A percentile compares a stretch with the other conserved stretches of the same genome.
phyloP scores from a whole-genome alignment of 2,797 vertebrate species.

The Rhincodon typus region DNA sequence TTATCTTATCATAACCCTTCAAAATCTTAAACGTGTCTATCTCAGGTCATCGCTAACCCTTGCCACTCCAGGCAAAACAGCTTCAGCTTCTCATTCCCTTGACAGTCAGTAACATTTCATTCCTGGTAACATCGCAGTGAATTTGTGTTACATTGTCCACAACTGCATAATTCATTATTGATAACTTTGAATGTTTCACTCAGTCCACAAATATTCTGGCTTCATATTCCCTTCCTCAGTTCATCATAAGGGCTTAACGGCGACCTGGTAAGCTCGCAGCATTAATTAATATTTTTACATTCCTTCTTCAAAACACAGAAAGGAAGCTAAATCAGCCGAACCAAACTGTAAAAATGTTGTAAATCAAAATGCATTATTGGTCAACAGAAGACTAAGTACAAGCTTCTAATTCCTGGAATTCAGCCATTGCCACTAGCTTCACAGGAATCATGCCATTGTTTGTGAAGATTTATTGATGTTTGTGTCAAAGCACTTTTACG shows the following conservation, averaged over 20 bases:
- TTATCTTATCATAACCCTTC: neutral
- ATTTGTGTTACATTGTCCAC: neutral
- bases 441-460: neutral
- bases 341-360: neutral
- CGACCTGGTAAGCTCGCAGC: neutral
- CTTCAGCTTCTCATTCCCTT: neutral
- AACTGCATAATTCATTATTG: neutral
- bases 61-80: neutral
- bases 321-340: neutral
- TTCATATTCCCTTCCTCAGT: neutral
- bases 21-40: neutral
- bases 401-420: neutral
- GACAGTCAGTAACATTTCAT: neutral
- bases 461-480: conserved; percentile 6
- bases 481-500: neutral
- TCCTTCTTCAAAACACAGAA: neutral
- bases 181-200: neutral
- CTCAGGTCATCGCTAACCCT: neutral
- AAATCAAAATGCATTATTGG: neutral
- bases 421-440: neutral
- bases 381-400: neutral
- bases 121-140: neutral
- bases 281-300: neutral
- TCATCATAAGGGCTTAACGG: neutral
- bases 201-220: neutral